Conservation (phyloP, 2,888 invertebrate species). For the Podotricha telesiphe region DNA sequence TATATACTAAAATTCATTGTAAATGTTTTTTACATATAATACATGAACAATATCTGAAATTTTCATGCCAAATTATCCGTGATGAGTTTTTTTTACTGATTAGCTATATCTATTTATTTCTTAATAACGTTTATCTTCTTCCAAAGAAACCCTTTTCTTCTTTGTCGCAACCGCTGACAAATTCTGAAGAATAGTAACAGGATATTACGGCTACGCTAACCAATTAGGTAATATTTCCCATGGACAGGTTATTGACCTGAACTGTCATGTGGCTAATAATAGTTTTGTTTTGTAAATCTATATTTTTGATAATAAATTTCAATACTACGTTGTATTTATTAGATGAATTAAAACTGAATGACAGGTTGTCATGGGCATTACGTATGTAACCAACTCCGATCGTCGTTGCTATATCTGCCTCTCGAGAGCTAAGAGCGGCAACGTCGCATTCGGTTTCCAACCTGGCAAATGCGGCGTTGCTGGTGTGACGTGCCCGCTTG, state of each 20-base stretch:
- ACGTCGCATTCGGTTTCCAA: conserved; percentile 49
- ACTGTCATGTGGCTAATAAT: neutral
- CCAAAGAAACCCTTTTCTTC: neutral
- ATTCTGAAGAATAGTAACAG: neutral
- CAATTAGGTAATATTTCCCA: neutral
- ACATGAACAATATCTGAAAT: neutral
- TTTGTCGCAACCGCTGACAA: neutral
- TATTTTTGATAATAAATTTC: neutral
- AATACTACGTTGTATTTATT: neutral
- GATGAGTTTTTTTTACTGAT: neutral
- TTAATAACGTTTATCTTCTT: neutral
- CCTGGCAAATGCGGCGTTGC: conserved; percentile 43
- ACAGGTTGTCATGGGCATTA: conserved; percentile 32
- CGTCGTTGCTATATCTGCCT: conserved; percentile 42
- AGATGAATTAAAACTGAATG: conserved; percentile 14
- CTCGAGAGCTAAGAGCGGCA: conserved; percentile 48
- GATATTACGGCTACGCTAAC: neutral
- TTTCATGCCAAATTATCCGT: too few species aligned
- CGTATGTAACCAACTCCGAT: conserved; percentile 37
- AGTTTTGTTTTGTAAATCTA: neutral
- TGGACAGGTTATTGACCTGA: conserved; percentile 19
- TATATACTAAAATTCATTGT: neutral
- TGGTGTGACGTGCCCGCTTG: conserved; percentile 40
- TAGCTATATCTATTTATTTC: neutral
- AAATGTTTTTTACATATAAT: too few species aligned